phyloP scores from a whole-genome alignment of 1,140 invertebrate genomes.

The Drosophila ironensis region DNA sequence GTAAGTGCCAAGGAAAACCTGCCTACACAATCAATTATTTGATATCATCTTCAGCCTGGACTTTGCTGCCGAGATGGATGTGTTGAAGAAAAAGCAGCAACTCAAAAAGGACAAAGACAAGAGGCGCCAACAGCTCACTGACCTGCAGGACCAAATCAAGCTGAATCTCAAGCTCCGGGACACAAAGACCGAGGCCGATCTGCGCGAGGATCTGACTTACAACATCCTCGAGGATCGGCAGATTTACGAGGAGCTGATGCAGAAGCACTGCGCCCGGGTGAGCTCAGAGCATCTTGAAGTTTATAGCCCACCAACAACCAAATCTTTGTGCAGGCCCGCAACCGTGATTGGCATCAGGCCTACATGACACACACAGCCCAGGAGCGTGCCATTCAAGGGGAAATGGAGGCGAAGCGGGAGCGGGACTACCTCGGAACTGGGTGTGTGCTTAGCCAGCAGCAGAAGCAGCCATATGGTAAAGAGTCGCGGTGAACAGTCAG shows the following conservation, averaged over 20 bases:
- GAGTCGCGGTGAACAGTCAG: constrained; percentile 15
- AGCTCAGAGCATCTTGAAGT: neutral
- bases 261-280: constrained; percentile 30
- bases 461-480: constrained; percentile 46
- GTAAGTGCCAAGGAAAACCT: too few species aligned
- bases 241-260: constrained; percentile 39
- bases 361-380: constrained; percentile 32
- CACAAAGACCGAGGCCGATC: neutral
- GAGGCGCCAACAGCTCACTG: constrained; percentile 22
- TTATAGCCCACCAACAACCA: neutral
- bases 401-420: neutral
- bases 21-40: neutral
- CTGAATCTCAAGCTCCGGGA: neutral
- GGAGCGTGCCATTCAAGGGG: constrained; percentile 14
- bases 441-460: constrained; percentile 37
- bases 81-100: neutral
- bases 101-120: neutral
- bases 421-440: constrained; percentile 40
- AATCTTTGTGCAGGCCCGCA: constrained; percentile 8
- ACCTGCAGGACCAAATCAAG: constrained; percentile 34
- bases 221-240: constrained; percentile 43
- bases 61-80: constrained; percentile 11
- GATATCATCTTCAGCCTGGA: constrained; percentile 8
- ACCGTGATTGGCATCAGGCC: constrained; percentile 44
- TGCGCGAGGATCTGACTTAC: neutral